Evolutionary conservation across 2,888 invertebrate species (phyloP).

Genomic region (Acronicta alni): DNA sequence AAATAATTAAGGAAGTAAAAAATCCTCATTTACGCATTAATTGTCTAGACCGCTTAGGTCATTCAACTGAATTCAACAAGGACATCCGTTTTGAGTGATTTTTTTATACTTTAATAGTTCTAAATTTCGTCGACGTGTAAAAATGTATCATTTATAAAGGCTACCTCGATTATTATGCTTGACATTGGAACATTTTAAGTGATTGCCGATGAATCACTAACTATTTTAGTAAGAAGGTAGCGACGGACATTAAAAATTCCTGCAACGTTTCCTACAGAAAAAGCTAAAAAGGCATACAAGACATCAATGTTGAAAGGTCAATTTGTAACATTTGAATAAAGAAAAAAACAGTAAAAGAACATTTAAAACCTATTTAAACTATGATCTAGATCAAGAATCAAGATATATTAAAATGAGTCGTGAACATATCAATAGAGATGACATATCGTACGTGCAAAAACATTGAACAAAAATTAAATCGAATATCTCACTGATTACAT

Average conservation of each 20-base stretch:
- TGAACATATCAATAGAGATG: slow-evolving; percentile 15
- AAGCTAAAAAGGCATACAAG: no score
- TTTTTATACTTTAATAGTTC: slow-evolving; percentile 2
- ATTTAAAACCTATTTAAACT: slow-evolving; percentile 7
- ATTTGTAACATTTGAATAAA: background rate
- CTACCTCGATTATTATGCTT: background rate
- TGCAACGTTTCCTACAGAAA: background rate
- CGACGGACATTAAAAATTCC: background rate
- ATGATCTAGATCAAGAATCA: slow-evolving; percentile 17
- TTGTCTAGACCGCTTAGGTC: slow-evolving; percentile 13
- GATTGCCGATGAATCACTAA: slow-evolving; percentile 2
- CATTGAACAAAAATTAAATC: slow-evolving; percentile 39
- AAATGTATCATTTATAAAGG: background rate
- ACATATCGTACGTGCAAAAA: slow-evolving; percentile 32
- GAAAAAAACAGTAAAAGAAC: background rate
- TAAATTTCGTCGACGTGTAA: background rate
- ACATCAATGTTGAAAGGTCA: background rate
- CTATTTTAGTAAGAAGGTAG: background rate
- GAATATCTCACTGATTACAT: slow-evolving; percentile 42
- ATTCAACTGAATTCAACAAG: slow-evolving; percentile 27
- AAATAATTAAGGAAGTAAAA: slow-evolving; percentile 3
- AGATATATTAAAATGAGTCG: slow-evolving; percentile 11
- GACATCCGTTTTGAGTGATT: slow-evolving; percentile 11
- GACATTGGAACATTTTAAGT: background rate
- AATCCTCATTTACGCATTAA: slow-evolving; percentile 14